Evolutionary conservation across 2,888 invertebrate genomes (phyloP), one percentile per base, ranked within the genome.

Genomic region (Dryadula phaetusa): DNA sequence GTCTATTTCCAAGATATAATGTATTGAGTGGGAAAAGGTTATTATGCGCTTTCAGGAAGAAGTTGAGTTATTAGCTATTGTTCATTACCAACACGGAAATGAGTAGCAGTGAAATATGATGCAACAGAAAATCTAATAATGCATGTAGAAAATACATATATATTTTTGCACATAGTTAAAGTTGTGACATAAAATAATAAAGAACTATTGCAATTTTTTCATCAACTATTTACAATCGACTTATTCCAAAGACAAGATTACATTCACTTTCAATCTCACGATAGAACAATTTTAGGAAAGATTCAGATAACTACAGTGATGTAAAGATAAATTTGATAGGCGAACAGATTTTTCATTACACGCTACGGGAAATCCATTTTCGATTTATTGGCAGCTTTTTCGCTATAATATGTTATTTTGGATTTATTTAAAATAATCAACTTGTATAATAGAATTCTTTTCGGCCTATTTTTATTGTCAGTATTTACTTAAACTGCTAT

Each of bases 211-310:
- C 37, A 37, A 12, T 12, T 28, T 1, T 34, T 42, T 42, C 16
- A 2, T 42, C 3, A 42, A 42, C 6, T 16, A 42, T 40, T 40
- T 52, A 34, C 12, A 53, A 34, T 18, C 8, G 18, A 53, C 16
- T 53, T 32, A 53, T 18, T 20, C 12, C 6, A 14, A 34, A 37
- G 37, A 14, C 12, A 56, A 53, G 32, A 34, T 53, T 53, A 53
- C 34, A 34, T 53, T 54, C 34, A 54, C 34, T 54, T 54, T 54
- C 56, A 40, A 56, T 56, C 56, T 56, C 40, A 22, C 56, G 56
- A 56, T 40, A 79, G 81, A 80, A 83, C 87, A 87, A 84, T 85
- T 85, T 82, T 76, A 83, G 81, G 83, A 81, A 75, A 78, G 79
- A 71, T 72, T 78, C 76, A 73, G 69, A 71, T 75, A 72, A 76